phyloP scores from a whole-genome alignment of 1,140 invertebrate species.

The Drosophila cardini region DNA sequence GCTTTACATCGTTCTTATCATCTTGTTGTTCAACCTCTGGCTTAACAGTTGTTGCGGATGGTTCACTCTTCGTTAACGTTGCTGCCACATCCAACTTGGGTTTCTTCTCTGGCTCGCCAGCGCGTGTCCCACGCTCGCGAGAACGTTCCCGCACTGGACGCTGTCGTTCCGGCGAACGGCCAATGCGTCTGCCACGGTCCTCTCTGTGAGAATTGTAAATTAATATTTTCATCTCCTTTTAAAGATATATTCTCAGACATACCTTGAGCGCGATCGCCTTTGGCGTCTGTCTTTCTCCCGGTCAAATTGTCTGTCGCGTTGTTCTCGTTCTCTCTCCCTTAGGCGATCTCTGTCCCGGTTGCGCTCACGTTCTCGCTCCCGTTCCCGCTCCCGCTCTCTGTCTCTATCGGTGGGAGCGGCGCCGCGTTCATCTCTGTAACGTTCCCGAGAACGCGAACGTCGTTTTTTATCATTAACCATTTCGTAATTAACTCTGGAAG shows the following conservation, averaged over 20 bases:
- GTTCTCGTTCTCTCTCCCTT: conserved; percentile 56
- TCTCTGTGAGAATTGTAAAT: conserved; percentile 35
- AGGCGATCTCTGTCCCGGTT: conserved; percentile 59
- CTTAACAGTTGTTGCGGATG: not conserved
- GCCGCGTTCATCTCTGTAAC: conserved; percentile 67
- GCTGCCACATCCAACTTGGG: conserved; percentile 45
- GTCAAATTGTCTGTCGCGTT: conserved; percentile 43
- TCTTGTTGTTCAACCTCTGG: conserved; percentile 76
- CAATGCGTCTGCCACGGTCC: conserved; percentile 74
- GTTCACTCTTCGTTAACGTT: not conserved
- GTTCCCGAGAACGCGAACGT: conserved; percentile 85
- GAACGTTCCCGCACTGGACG: conserved; percentile 54
- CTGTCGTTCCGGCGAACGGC: conserved; percentile 71
- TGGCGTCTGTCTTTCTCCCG: conserved; percentile 72
- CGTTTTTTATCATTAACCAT: conserved; percentile 86
- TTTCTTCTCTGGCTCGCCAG: conserved; percentile 55
- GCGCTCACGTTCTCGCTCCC: conserved; percentile 65
- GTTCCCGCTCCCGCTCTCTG: conserved; percentile 41
- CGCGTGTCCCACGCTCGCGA: conserved; percentile 54
- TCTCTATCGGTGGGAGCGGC: conserved; percentile 38
- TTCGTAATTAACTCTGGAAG: conserved; percentile 13
- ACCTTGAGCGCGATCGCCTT: conserved; percentile 77
- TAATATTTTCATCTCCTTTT: not conserved
- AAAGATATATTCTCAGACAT: not conserved
- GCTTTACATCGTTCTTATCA: conserved; percentile 28